phyloP scores from a whole-genome alignment of 2,888 invertebrate species.

The Proisotoma minuta region DNA sequence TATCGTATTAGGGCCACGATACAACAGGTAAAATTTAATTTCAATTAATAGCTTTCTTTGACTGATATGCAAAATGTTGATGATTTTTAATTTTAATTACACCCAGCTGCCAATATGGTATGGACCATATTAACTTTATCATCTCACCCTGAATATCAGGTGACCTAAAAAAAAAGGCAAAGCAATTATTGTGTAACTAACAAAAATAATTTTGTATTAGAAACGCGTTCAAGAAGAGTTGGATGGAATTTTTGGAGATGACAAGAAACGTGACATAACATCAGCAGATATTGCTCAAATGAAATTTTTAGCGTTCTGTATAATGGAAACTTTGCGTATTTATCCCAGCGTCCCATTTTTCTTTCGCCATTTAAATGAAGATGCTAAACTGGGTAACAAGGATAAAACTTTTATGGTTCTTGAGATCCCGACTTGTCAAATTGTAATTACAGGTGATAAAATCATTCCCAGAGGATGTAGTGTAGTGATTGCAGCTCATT shows the following conservation, averaged over 20 bases:
- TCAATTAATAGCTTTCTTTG: no score
- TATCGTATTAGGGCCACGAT: constrained; percentile 30
- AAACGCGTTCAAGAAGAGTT: constrained; percentile 54
- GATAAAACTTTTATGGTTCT: not conserved
- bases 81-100: no score
- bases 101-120: constrained; percentile 18
- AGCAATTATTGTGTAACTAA: not conserved
- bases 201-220: constrained; percentile 26
- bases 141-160: constrained; percentile 15
- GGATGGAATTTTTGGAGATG: constrained; percentile 52
- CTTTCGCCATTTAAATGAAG: constrained; percentile 48
- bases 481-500: not conserved
- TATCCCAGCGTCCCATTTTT: constrained; percentile 51
- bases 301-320: constrained; percentile 50
- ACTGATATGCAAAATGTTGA: no score
- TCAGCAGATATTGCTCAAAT: constrained; percentile 51
- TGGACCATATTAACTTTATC: constrained; percentile 22
- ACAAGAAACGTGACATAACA: constrained; percentile 51
- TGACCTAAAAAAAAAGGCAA: not conserved
- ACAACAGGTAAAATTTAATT: no score
- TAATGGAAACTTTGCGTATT: constrained; percentile 51
- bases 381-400: constrained; percentile 46
- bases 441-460: constrained; percentile 10
- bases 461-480: constrained; percentile 22
- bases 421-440: not conserved